phyloP scores from a whole-genome alignment of 2,113 vertebrate species.

The Chloropsis hardwickii region DNA sequence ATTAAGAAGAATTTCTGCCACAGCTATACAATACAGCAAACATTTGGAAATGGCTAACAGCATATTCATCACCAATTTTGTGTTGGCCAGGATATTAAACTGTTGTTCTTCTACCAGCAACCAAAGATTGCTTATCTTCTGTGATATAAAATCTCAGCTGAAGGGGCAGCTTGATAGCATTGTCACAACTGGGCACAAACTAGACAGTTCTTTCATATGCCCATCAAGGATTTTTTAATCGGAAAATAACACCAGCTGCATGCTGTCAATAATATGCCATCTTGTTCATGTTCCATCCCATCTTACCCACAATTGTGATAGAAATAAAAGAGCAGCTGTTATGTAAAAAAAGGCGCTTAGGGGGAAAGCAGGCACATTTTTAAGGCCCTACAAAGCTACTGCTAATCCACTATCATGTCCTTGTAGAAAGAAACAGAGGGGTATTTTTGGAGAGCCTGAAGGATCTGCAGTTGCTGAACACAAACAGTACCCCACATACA shows the following conservation, averaged over 20 bases:
- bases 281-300: background rate
- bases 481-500: background rate
- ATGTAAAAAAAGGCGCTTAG: background rate
- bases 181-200: background rate
- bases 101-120: background rate
- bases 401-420: background rate
- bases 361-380: background rate
- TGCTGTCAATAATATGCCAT: conserved; percentile 15
- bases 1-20: background rate
- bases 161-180: background rate
- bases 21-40: background rate
- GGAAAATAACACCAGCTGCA: conserved; percentile 33
- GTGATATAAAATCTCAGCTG: background rate
- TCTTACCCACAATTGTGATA: background rate
- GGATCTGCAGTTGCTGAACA: background rate
- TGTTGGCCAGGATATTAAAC: background rate
- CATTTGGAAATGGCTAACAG: background rate
- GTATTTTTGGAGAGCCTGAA: background rate
- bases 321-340: conserved; percentile 44
- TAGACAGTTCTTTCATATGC: background rate
- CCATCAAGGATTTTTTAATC: conserved; percentile 35
- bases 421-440: background rate
- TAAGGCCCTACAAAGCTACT: background rate
- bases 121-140: background rate
- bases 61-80: background rate